Conservation (phyloP, 2,113 vertebrate genomes). For the Limnothrissa miodon region DNA sequence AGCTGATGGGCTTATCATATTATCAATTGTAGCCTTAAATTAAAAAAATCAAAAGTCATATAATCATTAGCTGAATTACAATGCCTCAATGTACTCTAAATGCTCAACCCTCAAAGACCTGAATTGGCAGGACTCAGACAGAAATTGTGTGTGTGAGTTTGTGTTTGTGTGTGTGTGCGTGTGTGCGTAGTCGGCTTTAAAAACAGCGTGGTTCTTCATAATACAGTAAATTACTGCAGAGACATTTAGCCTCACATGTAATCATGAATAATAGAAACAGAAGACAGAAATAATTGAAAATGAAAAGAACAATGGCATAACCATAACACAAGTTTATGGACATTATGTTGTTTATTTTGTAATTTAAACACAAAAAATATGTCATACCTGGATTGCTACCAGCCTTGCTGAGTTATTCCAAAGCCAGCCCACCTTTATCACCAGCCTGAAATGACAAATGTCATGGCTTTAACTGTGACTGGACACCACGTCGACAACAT, state of each 20-base stretch:
- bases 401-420: neutral
- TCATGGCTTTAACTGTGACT: neutral
- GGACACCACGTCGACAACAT: neutral
- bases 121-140: too few species aligned
- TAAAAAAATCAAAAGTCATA: too few species aligned
- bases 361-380: neutral
- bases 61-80: too few species aligned
- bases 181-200: too few species aligned
- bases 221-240: neutral
- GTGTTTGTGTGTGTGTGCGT: too few species aligned
- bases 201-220: neutral
- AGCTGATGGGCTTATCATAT: too few species aligned
- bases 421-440: neutral
- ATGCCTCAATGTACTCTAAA: too few species aligned
- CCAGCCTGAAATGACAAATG: neutral
- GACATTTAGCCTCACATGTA: neutral
- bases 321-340: neutral
- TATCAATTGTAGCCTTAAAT: too few species aligned
- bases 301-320: neutral
- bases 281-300: neutral
- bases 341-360: too few species aligned
- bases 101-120: too few species aligned
- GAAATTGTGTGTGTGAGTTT: too few species aligned
- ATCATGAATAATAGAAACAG: neutral
- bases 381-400: neutral